These are phyloP conservation scores for Cryptoprocta ferox DNA, from an alignment of 2,797 vertebrate species.

Conservation along the genomic window DNA sequence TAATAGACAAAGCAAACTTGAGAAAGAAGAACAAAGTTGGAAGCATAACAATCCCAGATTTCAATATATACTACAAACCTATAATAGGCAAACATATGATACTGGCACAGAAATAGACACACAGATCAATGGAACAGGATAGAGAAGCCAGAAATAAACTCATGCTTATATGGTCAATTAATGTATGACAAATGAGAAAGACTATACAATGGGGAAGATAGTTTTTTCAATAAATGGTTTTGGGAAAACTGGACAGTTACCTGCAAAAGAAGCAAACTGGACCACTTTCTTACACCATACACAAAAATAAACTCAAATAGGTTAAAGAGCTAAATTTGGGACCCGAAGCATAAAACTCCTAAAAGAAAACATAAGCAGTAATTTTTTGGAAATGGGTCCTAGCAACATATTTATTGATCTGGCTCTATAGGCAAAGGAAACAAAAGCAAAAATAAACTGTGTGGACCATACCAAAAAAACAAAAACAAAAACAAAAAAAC, in stretches of 20 bases:
- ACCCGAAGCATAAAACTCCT: background rate
- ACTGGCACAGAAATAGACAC: background rate
- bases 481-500: background rate
- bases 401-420: background rate
- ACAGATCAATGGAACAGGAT: background rate
- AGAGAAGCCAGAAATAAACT: background rate
- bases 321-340: background rate
- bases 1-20: background rate
- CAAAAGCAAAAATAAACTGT: background rate
- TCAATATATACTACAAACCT: background rate
- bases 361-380: background rate
- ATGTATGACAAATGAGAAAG: background rate
- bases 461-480: background rate
- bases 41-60: background rate
- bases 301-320: background rate
- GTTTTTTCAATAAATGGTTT: background rate
- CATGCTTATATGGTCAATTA: background rate
- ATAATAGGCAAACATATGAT: background rate
- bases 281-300: background rate
- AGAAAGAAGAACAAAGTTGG: background rate
- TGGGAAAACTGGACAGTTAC: background rate
- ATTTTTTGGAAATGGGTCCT: background rate
- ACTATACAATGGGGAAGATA: background rate
- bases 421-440: background rate
- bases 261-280: background rate